These are phyloP conservation scores for Nannospalax galili DNA, from an alignment of 2,113 vertebrate genomes.

Conservation along the genomic window DNA sequence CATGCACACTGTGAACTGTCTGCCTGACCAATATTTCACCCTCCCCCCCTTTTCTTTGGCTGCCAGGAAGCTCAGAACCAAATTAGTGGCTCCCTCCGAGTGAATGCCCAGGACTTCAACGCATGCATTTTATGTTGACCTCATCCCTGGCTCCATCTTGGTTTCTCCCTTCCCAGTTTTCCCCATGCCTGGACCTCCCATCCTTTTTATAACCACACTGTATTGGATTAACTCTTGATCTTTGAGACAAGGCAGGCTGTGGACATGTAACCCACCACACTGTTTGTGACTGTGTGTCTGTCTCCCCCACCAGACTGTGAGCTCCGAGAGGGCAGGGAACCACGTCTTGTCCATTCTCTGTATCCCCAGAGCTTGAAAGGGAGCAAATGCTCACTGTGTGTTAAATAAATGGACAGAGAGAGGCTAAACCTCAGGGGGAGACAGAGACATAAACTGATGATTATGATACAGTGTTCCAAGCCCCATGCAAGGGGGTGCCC, in stretches of 20 bases:
- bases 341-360: slow-evolving; percentile 67
- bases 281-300: slow-evolving; percentile 68
- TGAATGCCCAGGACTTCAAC: slow-evolving; percentile 72
- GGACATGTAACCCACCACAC: slow-evolving; percentile 54
- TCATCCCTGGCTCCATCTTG: slow-evolving; percentile 49
- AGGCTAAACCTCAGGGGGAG: slow-evolving; percentile 71
- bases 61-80: slow-evolving; percentile 80
- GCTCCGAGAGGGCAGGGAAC: slow-evolving; percentile 77
- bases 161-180: slow-evolving; percentile 47
- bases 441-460: slow-evolving; percentile 57
- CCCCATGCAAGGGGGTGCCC: neutral
- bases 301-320: slow-evolving; percentile 78
- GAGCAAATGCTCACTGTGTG: slow-evolving; percentile 62
- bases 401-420: slow-evolving; percentile 77
- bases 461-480: slow-evolving; percentile 54
- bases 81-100: slow-evolving; percentile 72
- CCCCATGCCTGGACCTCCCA: slow-evolving; percentile 41
- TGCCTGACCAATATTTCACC: slow-evolving; percentile 67
- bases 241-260: slow-evolving; percentile 56
- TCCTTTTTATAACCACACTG: slow-evolving; percentile 40
- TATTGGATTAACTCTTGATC: slow-evolving; percentile 37
- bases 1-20: neutral
- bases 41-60: slow-evolving; percentile 79
- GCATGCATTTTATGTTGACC: slow-evolving; percentile 79
- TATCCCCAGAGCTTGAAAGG: slow-evolving; percentile 66